Evolutionary conservation across 2,888 invertebrate genomes (phyloP).

Genomic region (Apotomis capreana): DNA sequence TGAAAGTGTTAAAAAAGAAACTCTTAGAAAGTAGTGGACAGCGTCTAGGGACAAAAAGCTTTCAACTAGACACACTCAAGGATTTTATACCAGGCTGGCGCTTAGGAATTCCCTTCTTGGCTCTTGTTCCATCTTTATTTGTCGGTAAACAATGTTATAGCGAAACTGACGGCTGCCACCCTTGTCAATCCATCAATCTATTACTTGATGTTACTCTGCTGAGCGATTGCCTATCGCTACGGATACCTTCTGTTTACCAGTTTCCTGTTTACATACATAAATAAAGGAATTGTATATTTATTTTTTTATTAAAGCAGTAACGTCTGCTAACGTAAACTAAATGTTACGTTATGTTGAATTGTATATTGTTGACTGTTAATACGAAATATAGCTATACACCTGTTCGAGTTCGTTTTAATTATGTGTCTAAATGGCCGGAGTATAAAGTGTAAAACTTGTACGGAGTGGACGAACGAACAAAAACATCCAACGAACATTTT

Average conservation of each 20-base stretch:
- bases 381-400: no score
- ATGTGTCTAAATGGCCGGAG: no score
- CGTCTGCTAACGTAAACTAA: no score
- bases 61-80: conserved; percentile 8
- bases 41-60: conserved; percentile 19
- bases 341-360: no score
- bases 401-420: no score
- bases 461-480: no score
- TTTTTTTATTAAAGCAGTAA: no score
- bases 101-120: conserved; percentile 8
- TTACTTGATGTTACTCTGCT: conserved; percentile 33
- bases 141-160: conserved; percentile 31
- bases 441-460: no score
- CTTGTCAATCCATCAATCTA: conserved; percentile 40
- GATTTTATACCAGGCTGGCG: conserved; percentile 1
- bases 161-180: conserved; percentile 23
- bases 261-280: conserved; percentile 18
- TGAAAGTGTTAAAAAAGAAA: not conserved
- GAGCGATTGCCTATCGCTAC: conserved; percentile 30
- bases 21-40: not conserved
- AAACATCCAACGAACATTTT: no score
- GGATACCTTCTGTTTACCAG: conserved; percentile 17
- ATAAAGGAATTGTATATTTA: not conserved
- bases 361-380: no score
- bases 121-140: conserved; percentile 25